Evolutionary conservation across 2,113 vertebrate genomes (phyloP).

Genomic region (Strix aluco): DNA sequence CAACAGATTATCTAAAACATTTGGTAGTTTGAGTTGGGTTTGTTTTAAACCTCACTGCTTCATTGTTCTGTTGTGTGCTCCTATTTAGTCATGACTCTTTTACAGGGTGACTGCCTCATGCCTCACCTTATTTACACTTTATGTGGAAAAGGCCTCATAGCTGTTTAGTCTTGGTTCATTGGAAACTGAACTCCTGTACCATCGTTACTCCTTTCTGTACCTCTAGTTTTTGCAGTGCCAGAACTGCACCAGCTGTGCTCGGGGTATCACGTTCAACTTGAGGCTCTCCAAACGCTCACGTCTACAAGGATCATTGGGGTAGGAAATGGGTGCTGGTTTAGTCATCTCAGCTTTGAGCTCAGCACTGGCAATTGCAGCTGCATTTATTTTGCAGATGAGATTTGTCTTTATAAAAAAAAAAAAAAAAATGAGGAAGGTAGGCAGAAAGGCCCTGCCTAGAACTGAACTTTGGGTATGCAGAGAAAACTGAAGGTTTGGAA

Average conservation of each 20-base stretch:
- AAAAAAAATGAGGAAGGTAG: neutral
- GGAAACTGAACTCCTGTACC: no score
- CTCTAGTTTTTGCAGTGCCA: neutral
- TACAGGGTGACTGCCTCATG: neutral
- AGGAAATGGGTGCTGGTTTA: neutral
- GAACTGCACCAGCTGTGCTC: neutral
- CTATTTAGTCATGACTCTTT: neutral
- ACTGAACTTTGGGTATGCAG: neutral
- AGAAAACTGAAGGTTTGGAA: neutral
- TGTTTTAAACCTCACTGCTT: neutral
- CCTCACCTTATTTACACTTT: neutral
- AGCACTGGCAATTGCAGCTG: neutral
- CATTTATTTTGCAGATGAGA: neutral
- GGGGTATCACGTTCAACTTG: accelerated
- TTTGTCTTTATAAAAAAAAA: neutral
- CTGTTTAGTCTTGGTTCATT: neutral
- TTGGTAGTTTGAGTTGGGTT: neutral
- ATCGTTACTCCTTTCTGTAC: accelerated
- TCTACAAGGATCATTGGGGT: accelerated
- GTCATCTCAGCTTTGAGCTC: no score
- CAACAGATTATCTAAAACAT: neutral
- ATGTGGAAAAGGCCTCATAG: neutral
- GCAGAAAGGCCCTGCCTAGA: neutral
- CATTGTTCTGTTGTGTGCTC: neutral
- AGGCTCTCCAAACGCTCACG: accelerated